Base-by-base conservation (phyloP, 2,888 invertebrate genomes). In the Saturnia pavonia region DNA sequence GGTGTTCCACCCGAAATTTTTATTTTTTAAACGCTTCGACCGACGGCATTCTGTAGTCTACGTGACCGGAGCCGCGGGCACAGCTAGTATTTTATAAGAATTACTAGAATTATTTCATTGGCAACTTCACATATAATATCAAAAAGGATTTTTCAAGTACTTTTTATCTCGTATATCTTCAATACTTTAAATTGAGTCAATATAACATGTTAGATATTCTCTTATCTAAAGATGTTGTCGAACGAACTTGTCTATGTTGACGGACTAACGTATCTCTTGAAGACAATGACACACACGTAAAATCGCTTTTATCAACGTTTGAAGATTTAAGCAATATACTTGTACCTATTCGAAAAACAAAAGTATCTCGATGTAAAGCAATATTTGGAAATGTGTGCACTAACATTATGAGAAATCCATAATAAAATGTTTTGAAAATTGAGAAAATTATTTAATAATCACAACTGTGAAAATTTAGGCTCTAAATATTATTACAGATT, bases 261-360 rank as follows among this genome's bases (percentile, higher is more conserved):
- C 67, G 66, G 43, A 42, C 22, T 67, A 27, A 71, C 60, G 67
- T 45, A 45, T 54, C 40, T 27, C 54, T 68, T n/a, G 48, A 68
- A 54, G 12, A 65, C 54, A 70, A 54, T 45, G 63, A 54, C 65
- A 54, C 69, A 71, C 34, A 66, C 67, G 43, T 57, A 66, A 45
- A 54, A 51, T 40, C 22, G 8, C n/a, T 12, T 51, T 68, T 68
- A 68, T 68, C 68, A 34, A 68, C 3, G 1, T n/a, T 19, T 48
- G n/a, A 27, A n/a, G n/a, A 40, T 40, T 27, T 34, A 40, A n/a
- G 27, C 34, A 19, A 34, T 19, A n/a, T 8, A 65, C n/a, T 65
- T 60, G 57, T 27, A 60, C 12, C 25, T 60, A 12, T 65, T 40
- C 6, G 65, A 8, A 40, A 40, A 40, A 40, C 65, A n/a, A 40